Base-by-base conservation (phyloP, 2,797 vertebrate genomes). In the Spinibarbus caldwelli region DNA sequence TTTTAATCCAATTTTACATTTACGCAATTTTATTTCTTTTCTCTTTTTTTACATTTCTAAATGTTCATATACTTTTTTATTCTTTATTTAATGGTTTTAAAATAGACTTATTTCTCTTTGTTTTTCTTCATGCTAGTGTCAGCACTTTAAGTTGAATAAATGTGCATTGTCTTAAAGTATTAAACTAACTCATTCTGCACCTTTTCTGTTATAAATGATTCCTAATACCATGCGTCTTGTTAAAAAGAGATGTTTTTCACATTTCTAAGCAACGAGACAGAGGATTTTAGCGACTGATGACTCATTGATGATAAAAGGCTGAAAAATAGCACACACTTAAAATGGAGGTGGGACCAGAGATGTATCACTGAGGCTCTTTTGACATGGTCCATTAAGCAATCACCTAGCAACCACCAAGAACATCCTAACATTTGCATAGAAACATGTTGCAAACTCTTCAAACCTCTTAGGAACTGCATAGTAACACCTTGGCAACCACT, bases 251-350 rank as follows among this genome's bases (percentile, higher is more conserved):
- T 29, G 54, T 5, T 78, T 43, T 62, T 78, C n/a, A 78, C 54
- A 1, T 62, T 78, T 78, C 38, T 78, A 43, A 78, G 76, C 23
- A 29, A 78, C n/a, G 3, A 57, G 54, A 78, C 34, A 59, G 52
- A 41, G n/a, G 36, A 78, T 62, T 78, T 43, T 62, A 62, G 76
- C 14, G 36, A 59, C 75, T 59, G 75, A 78, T 78, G 76, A 78
- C 54, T 78, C 76, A 78, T 15, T 43, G 76, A 78, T 43, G 76
- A 78, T 43, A 29, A 62, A 62, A 78, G 10, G 36, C 14, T 78
- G 54, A 78, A 62, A 78, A 62, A 43, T 78, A 78, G 76, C 54
- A 21, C 38, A 43, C 36, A 62, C 76, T 78, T 78, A 59, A 29
- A 62, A 62, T 62, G 36, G 54, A 78, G 76, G n/a, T 62, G n/a